Evolutionary conservation across 1,140 invertebrate species (phyloP).

Genomic region (Adoxophyes honmai): DNA sequence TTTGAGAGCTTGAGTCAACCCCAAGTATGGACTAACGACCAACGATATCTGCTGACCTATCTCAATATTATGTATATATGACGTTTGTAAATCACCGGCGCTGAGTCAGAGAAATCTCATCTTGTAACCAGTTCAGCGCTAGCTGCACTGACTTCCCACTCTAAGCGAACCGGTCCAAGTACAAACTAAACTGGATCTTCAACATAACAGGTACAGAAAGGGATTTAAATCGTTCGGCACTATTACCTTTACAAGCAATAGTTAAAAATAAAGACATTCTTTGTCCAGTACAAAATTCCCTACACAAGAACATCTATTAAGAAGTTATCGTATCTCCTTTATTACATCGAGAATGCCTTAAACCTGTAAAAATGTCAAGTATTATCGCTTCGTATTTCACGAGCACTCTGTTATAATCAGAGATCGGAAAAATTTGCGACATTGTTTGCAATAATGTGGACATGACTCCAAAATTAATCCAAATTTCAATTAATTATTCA

Average conservation of each 20-base stretch:
- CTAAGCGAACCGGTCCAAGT: constrained; percentile 43
- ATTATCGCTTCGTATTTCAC: neutral
- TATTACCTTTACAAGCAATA: no score
- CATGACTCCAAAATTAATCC: no score
- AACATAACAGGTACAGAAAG: no score
- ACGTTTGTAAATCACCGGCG: constrained; percentile 40
- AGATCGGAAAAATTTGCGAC: no score
- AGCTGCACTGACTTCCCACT: constrained; percentile 36
- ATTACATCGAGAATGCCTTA: constrained; percentile 1
- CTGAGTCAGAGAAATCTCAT: constrained; percentile 45
- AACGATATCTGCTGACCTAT: constrained; percentile 23
- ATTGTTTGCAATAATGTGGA: no score
- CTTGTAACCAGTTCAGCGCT: constrained; percentile 37
- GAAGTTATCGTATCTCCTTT: neutral
- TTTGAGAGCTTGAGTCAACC: neutral
- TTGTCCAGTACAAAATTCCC: no score
- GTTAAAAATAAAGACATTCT: no score
- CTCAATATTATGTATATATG: constrained; percentile 23
- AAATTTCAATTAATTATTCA: no score
- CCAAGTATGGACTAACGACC: constrained; percentile 16
- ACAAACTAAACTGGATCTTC: constrained; percentile 21
- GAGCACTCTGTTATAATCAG: no score
- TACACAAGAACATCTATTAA: no score
- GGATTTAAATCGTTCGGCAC: no score
- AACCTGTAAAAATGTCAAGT: neutral